Conservation (phyloP, 2,113 vertebrate genomes). For the Triplophysa tibetana region DNA sequence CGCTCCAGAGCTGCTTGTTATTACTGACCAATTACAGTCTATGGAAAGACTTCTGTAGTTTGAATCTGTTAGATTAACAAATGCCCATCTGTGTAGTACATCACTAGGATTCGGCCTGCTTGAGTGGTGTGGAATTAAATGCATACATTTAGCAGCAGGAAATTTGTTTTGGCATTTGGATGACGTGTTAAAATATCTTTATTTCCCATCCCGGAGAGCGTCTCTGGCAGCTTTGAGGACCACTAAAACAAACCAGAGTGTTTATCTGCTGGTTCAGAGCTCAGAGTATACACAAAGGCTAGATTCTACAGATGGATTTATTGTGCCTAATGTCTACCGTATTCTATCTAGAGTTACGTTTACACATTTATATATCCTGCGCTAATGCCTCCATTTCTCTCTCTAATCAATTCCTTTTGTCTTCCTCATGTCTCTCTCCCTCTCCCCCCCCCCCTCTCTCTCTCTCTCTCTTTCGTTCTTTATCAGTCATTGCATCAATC, state of each 20-base stretch:
- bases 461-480: constrained; percentile 40
- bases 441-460: constrained; percentile 39
- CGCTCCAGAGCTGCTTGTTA: constrained; percentile 15
- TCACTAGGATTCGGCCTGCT: constrained; percentile 1
- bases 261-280: background rate
- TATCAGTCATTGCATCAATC: constrained; percentile 98
- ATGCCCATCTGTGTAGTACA: background rate
- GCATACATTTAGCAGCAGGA: constrained; percentile 13
- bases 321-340: background rate
- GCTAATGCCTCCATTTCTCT: constrained; percentile 22
- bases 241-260: constrained; percentile 1
- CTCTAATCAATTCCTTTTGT: background rate
- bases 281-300: background rate
- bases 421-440: background rate
- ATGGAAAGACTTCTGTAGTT: constrained; percentile 11
- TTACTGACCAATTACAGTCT: background rate
- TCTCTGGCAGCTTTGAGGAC: constrained; percentile 21
- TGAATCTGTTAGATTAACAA: constrained; percentile 9
- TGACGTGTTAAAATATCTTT: constrained; percentile 35
- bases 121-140: background rate
- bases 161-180: constrained; percentile 37
- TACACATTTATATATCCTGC: background rate
- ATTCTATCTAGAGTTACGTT: background rate
- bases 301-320: background rate
- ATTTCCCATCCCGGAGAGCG: constrained; percentile 5